Evolutionary conservation across 2,113 vertebrate genomes (phyloP).

Genomic region (Motacilla alba): DNA sequence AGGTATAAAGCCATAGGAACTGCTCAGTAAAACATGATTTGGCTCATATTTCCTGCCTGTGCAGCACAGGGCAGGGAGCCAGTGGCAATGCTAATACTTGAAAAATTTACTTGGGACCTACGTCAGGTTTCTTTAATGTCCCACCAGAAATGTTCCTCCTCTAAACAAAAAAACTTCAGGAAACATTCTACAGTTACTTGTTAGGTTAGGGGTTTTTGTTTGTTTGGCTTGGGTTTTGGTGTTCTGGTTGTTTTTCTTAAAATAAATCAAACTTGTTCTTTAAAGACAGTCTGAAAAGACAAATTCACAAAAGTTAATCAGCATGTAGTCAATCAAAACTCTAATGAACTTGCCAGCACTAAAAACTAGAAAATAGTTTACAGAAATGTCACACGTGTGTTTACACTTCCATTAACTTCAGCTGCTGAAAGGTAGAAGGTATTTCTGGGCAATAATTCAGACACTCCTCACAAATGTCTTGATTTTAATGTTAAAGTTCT

Average conservation of each 20-base stretch:
- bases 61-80: constrained; percentile 12
- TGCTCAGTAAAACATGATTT: constrained; percentile 31
- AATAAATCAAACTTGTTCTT: neutral
- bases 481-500: neutral
- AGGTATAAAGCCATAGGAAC: neutral
- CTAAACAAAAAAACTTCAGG: neutral
- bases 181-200: neutral
- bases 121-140: neutral
- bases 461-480: neutral
- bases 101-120: constrained; percentile 1
- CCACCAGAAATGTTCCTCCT: neutral
- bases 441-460: neutral
- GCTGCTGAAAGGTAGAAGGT: neutral
- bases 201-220: neutral
- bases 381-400: neutral
- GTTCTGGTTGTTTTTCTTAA: neutral
- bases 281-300: neutral
- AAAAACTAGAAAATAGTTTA: neutral
- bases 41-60: constrained; percentile 29
- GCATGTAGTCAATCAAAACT: neutral
- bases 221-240: neutral
- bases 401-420: neutral
- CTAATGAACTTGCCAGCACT: neutral
- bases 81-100: neutral
- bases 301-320: neutral